Conservation (phyloP, 2,888 invertebrate genomes). For the Amphipyra tragopoginis region DNA sequence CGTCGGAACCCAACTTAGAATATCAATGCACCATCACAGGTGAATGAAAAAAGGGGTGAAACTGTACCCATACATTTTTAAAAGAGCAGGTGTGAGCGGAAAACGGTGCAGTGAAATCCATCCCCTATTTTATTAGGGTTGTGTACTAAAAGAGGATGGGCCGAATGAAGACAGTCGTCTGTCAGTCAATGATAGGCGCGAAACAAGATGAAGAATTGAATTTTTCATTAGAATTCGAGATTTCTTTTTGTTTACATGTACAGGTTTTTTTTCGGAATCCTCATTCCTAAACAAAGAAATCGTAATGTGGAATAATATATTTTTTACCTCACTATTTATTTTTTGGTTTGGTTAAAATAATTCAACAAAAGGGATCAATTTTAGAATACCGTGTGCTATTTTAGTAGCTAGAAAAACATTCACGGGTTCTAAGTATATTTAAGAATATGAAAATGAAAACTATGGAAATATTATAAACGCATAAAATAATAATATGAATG, state of each 20-base stretch:
- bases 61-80: constrained; percentile 64
- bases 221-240: constrained; percentile 38
- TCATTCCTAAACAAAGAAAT: constrained; percentile 3
- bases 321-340: too few relatives aligned
- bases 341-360: too few relatives aligned
- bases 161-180: not conserved
- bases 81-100: constrained; percentile 62
- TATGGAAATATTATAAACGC: too few relatives aligned
- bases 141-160: constrained; percentile 8
- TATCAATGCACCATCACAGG: constrained; percentile 23
- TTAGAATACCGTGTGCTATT: too few relatives aligned
- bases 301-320: constrained; percentile 1
- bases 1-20: not conserved
- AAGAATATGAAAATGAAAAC: too few relatives aligned
- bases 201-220: constrained; percentile 35
- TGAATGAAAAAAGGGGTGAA: constrained; percentile 37
- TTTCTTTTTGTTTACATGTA: constrained; percentile 24
- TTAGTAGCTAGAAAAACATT: too few relatives aligned
- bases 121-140: constrained; percentile 46
- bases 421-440: too few relatives aligned
- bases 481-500: too few relatives aligned
- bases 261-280: not conserved
- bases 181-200: constrained; percentile 14
- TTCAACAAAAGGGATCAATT: too few relatives aligned
- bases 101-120: constrained; percentile 41